A percentile compares a stretch with the other conserved stretches of the same genome.
Evolutionary conservation across 2,113 vertebrate species (phyloP).

Genomic region (Hippocampus zosterae): DNA sequence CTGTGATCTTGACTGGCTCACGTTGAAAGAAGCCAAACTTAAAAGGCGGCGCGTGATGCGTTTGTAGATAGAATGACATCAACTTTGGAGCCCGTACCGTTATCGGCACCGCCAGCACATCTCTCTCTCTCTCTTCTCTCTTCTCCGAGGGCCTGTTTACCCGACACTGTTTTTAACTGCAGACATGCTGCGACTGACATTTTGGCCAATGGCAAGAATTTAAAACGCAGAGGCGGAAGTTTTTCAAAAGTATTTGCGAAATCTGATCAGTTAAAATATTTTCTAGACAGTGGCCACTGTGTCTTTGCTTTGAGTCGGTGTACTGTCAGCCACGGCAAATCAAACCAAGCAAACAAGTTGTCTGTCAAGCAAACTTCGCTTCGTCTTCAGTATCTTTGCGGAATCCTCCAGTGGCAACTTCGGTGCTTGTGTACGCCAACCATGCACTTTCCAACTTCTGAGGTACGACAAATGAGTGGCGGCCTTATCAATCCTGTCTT

Average conservation of each 20-base stretch:
- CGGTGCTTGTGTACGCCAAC: constrained; percentile 32
- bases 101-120: constrained; percentile 43
- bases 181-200: background rate
- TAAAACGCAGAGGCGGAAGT: background rate
- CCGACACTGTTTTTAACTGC: background rate
- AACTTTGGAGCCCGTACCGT: constrained; percentile 35
- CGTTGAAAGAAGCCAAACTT: constrained; percentile 44
- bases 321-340: constrained; percentile 33
- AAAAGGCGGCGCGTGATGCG: constrained; percentile 41
- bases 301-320: constrained; percentile 58
- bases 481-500: constrained; percentile 58
- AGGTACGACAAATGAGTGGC: constrained; percentile 51
- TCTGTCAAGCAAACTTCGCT: constrained; percentile 40
- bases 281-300: too few relatives aligned
- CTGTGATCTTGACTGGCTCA: constrained; percentile 31
- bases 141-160: constrained; percentile 32
- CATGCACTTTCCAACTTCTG: constrained; percentile 29
- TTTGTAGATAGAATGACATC: constrained; percentile 47
- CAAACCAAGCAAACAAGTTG: too few relatives aligned
- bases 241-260: background rate
- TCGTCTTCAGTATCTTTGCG: constrained; percentile 45
- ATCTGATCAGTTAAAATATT: too few relatives aligned
- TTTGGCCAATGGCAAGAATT: background rate
- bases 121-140: constrained; percentile 26
- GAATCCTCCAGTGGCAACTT: constrained; percentile 40